Evolutionary conservation across 2,888 invertebrate genomes (phyloP).

Genomic region (Cordylochernes scorpioides): DNA sequence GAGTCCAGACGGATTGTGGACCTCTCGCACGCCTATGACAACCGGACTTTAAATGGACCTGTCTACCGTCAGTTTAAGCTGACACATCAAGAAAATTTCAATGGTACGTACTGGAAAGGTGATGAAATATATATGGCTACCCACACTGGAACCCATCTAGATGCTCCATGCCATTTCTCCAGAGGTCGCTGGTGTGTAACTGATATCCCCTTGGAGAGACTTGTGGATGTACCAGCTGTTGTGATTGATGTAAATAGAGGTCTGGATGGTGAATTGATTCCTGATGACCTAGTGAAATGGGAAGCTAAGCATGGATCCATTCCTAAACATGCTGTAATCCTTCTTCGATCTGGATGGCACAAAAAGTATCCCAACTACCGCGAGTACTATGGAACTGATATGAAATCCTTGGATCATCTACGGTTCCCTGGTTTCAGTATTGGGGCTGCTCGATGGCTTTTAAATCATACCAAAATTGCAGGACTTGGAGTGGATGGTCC

Average conservation of each 20-base stretch:
- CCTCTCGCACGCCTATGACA: too few species aligned
- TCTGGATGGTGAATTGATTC: constrained; percentile 5
- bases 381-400: constrained; percentile 11
- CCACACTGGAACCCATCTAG: constrained; percentile 36
- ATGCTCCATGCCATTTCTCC: constrained; percentile 33
- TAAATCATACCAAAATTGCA: constrained; percentile 29
- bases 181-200: constrained; percentile 26
- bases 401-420: constrained; percentile 4
- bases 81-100: too few species aligned
- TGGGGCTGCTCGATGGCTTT: constrained; percentile 34
- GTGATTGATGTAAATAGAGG: constrained; percentile 10
- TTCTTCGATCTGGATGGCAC: constrained; percentile 25
- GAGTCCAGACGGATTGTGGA: too few species aligned
- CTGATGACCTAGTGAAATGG: constrained; percentile 18
- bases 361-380: constrained; percentile 15
- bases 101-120: too few species aligned
- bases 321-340: constrained; percentile 22
- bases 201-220: constrained; percentile 25
- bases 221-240: constrained; percentile 21
- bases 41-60: too few species aligned
- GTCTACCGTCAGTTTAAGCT: too few species aligned
- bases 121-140: constrained; percentile 30
- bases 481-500: constrained; percentile 38
- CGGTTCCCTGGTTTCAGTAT: constrained; percentile 28
- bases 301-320: constrained; percentile 22